Percentiles rank a stretch among this genome's conserved stretches.
These are phyloP conservation scores for Aptenodytes forsteri DNA, from an alignment of 2,113 vertebrate genomes.

Conservation along the genomic window DNA sequence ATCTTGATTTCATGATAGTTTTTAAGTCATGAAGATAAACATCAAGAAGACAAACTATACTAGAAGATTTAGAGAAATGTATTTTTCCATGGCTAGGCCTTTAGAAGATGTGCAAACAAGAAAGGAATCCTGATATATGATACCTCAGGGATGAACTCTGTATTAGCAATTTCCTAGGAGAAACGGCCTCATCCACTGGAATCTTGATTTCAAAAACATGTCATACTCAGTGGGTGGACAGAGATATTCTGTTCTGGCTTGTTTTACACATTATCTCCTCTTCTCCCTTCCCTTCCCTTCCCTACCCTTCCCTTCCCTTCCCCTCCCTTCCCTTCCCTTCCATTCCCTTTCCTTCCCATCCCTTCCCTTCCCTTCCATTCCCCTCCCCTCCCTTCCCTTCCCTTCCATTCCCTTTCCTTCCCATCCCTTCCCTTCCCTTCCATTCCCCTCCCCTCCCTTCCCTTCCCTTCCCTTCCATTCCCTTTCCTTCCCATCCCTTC, in stretches of 20 bases:
- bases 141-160: background rate
- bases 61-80: background rate
- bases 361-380: background rate
- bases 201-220: background rate
- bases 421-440: too few species aligned
- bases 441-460: too few species aligned
- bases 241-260: background rate
- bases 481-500: background rate
- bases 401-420: background rate
- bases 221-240: background rate
- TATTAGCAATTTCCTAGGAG: background rate
- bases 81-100: background rate
- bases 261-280: background rate
- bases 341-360: background rate
- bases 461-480: background rate
- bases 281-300: background rate
- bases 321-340: too few species aligned
- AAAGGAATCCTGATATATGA: background rate
- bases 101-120: background rate
- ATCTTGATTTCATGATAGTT: background rate
- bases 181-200: rapidly evolving
- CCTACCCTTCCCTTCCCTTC: background rate
- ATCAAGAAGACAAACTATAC: background rate
- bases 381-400: too few species aligned
- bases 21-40: background rate